Percentiles rank a stretch among this genome's conserved stretches.
Evolutionary conservation across 2,113 vertebrate species (phyloP).

Genomic region (Tragelaphus buxtoni): DNA sequence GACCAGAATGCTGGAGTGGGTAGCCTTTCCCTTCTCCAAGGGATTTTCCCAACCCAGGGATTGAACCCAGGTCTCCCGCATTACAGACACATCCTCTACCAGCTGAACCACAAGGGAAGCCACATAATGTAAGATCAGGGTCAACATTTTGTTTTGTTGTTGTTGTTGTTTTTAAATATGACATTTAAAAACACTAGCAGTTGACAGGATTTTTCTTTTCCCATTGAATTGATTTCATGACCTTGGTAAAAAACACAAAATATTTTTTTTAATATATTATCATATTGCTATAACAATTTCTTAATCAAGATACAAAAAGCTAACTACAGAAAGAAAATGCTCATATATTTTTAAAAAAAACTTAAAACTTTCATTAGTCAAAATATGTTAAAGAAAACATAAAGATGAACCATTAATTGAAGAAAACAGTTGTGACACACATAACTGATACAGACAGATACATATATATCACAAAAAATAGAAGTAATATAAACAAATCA

Average conservation of each 20-base stretch:
- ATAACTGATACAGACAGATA: neutral
- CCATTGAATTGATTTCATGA: neutral
- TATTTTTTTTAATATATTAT: neutral
- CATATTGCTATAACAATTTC: neutral
- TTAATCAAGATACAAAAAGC: neutral
- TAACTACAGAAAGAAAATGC: neutral
- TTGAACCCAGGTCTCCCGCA: neutral
- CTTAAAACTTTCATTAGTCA: neutral
- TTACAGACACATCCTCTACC: neutral
- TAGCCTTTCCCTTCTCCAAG: neutral
- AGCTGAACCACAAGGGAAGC: neutral
- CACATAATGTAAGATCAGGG: neutral
- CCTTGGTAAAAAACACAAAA: neutral
- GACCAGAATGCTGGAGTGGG: neutral
- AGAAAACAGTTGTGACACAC: neutral
- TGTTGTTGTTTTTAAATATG: neutral
- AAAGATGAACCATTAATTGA: neutral
- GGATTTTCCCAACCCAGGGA: neutral
- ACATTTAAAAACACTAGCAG: neutral
- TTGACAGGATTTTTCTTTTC: neutral
- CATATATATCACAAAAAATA: neutral
- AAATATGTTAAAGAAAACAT: neutral
- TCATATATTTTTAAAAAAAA: neutral
- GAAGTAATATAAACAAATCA: neutral
- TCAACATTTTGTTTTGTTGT: neutral